phyloP scores from a whole-genome alignment of 2,797 vertebrate species.

The Megalops cyprinoides region DNA sequence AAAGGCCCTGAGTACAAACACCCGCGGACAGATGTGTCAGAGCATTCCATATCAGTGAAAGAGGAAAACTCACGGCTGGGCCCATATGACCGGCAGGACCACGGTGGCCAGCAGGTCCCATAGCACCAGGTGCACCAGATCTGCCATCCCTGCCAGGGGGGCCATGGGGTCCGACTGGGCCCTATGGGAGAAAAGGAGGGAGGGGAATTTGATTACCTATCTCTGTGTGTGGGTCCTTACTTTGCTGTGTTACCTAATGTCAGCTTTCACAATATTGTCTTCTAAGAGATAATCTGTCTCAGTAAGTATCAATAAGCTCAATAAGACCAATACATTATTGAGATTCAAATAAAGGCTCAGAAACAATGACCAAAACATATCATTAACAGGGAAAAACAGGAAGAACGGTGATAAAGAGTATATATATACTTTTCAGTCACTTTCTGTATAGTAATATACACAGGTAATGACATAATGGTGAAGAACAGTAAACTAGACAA shows the following conservation, averaged over 20 bases:
- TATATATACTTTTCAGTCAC: too few species aligned
- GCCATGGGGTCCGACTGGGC: constrained; percentile 93
- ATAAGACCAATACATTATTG: neutral
- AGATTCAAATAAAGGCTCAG: neutral
- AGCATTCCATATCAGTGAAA: neutral
- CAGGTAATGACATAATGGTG: neutral
- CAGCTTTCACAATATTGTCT: too few species aligned
- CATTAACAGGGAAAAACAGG: too few species aligned
- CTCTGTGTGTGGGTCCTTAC: too few species aligned
- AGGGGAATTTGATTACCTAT: neutral
- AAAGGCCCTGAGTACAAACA: neutral
- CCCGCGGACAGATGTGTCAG: neutral
- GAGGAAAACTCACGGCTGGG: constrained; percentile 84
- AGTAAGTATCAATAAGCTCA: too few species aligned
- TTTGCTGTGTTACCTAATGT: too few species aligned
- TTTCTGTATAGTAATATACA: neutral
- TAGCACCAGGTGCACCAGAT: constrained; percentile 82
- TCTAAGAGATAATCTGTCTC: too few species aligned
- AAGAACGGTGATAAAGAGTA: too few species aligned
- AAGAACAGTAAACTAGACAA: neutral
- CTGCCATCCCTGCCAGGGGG: constrained; percentile 94
- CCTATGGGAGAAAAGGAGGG: constrained; percentile 70
- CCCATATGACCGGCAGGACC: constrained; percentile 90
- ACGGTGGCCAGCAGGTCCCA: constrained; percentile 89
- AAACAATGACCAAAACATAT: too few species aligned